These are phyloP conservation scores for Synanthedon andrenaeformis DNA, from an alignment of 2,888 invertebrate genomes.

Conservation along the genomic window DNA sequence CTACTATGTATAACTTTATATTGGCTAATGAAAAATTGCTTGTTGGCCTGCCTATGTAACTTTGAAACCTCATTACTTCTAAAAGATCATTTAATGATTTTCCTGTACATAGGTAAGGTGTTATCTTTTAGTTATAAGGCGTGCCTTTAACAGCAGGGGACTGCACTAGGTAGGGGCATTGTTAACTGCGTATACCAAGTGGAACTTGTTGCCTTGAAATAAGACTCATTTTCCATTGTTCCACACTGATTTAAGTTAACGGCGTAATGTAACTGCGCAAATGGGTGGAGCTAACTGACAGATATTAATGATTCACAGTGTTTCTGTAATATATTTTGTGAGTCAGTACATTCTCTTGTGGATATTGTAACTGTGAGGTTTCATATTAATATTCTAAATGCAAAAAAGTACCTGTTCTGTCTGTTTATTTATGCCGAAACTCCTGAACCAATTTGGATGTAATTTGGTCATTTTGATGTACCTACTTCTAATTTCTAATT, in stretches of 20 bases:
- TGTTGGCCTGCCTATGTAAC: too few relatives aligned
- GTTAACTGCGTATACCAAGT: background rate
- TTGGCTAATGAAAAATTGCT: too few relatives aligned
- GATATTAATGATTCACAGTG: slow-evolving; percentile 51
- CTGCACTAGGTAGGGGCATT: background rate
- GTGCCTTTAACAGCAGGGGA: background rate
- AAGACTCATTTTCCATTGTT: slow-evolving; percentile 16
- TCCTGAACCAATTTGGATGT: too few relatives aligned
- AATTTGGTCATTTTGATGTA: too few relatives aligned
- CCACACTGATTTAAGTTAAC: slow-evolving; percentile 7
- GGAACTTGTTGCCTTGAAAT: slow-evolving; percentile 3
- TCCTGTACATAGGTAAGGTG: background rate
- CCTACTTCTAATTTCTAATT: too few relatives aligned
- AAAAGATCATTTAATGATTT: too few relatives aligned
- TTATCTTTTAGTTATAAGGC: slow-evolving; percentile 9
- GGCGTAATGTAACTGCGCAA: slow-evolving; percentile 40
- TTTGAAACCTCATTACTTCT: too few relatives aligned
- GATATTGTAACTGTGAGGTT: background rate
- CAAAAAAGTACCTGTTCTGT: too few relatives aligned
- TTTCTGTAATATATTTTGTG: background rate
- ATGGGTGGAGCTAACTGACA: slow-evolving; percentile 53
- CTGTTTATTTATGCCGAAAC: too few relatives aligned
- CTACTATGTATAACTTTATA: too few relatives aligned
- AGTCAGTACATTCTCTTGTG: background rate
- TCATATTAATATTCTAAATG: too few relatives aligned